These are phyloP conservation scores for Oxyura jamaicensis DNA, from an alignment of 2,113 vertebrate species.

Conservation along the genomic window DNA sequence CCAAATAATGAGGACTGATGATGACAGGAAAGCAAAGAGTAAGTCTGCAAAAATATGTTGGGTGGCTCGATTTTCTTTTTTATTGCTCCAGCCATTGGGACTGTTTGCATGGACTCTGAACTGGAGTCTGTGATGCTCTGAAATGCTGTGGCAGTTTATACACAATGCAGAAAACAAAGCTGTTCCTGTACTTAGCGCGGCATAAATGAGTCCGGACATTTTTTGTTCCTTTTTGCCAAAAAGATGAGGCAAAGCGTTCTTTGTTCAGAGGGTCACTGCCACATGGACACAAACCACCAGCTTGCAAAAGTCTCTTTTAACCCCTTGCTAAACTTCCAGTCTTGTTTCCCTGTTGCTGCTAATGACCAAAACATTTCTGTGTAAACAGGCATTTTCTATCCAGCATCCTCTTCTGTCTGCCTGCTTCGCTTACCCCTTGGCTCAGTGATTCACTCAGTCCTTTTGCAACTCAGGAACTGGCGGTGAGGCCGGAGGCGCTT, in stretches of 20 bases:
- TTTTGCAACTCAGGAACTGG: not conserved
- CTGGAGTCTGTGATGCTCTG: not conserved
- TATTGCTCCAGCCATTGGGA: not conserved
- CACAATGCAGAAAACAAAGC: not conserved
- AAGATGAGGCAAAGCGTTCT: not conserved
- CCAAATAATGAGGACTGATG: not conserved
- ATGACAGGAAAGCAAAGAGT: not conserved
- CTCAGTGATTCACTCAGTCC: not conserved
- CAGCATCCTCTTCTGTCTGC: not conserved
- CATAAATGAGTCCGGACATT: not conserved
- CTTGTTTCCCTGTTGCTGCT: not conserved
- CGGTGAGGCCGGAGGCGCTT: not conserved
- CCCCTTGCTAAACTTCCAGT: not conserved
- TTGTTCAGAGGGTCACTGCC: not conserved
- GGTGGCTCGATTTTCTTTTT: not conserved
- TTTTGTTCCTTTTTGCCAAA: not conserved
- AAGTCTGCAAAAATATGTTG: not conserved
- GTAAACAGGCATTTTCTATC: not conserved
- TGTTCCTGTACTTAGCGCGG: not conserved
- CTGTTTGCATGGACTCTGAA: not conserved
- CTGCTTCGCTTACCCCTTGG: not conserved
- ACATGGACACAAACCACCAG: not conserved
- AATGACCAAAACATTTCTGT: not conserved
- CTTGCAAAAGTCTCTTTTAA: not conserved
- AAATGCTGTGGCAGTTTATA: fast-evolving